Evolutionary conservation across 1,140 invertebrate genomes (phyloP).

Genomic region (Drosophila ficusphila): DNA sequence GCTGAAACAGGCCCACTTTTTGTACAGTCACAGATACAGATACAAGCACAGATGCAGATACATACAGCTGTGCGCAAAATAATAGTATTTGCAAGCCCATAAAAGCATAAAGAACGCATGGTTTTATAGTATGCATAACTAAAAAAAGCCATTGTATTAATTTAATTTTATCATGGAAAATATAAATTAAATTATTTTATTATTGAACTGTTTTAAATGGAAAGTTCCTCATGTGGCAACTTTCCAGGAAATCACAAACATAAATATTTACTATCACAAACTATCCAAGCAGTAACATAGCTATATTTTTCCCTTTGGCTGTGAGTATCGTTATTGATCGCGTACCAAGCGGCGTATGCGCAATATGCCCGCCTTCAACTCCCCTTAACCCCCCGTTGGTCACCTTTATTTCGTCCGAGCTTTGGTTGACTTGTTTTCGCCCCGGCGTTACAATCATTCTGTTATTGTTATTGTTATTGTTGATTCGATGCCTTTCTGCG

Average conservation of each 20-base stretch:
- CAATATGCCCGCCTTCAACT: slow-evolving; percentile 50
- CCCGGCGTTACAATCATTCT: slow-evolving; percentile 50
- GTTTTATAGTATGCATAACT: no score
- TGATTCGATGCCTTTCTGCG: slow-evolving; percentile 38
- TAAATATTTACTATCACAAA: no score
- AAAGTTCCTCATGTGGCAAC: no score
- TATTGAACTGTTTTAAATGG: no score
- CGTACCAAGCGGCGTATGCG: slow-evolving; percentile 65
- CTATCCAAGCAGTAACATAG: no score
- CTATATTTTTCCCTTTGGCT: not conserved
- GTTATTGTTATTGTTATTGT: slow-evolving; percentile 66
- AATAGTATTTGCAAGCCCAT: slow-evolving; percentile 1
- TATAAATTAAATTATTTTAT: no score
- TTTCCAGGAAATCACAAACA: no score
- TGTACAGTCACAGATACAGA: slow-evolving; percentile 16
- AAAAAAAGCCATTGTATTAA: not conserved
- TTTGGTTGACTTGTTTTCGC: slow-evolving; percentile 34
- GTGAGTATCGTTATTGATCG: slow-evolving; percentile 24
- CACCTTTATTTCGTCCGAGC: slow-evolving; percentile 9
- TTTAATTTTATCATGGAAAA: no score
- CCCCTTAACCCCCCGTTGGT: slow-evolving; percentile 5
- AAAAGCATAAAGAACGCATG: no score
- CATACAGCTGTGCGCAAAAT: slow-evolving; percentile 4
- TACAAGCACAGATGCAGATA: slow-evolving; percentile 21
- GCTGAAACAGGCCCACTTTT: slow-evolving; percentile 59